phyloP scores from a whole-genome alignment of 2,113 vertebrate genomes.

The Eurystomus gularis region DNA sequence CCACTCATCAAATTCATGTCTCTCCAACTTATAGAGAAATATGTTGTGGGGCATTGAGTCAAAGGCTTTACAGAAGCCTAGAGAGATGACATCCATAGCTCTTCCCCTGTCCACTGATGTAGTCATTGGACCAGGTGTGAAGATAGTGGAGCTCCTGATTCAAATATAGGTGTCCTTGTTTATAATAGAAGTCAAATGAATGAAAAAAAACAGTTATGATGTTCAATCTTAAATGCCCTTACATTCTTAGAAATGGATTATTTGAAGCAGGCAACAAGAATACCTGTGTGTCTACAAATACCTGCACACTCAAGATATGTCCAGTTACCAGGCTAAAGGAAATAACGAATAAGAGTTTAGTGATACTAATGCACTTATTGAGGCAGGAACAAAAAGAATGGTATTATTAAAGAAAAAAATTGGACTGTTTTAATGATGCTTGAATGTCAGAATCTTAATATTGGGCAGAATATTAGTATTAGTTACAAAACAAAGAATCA shows the following conservation, averaged over 20 bases:
- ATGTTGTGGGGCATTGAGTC: too few species aligned
- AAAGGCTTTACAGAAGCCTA: too few species aligned
- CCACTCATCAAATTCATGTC: too few species aligned
- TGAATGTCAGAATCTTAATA: background rate
- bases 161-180: background rate
- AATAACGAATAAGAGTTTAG: background rate
- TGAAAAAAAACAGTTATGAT: background rate
- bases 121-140: background rate
- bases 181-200: background rate
- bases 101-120: background rate
- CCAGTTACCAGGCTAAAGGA: background rate
- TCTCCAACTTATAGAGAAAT: too few species aligned
- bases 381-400: background rate
- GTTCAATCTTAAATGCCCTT: background rate
- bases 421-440: background rate
- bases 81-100: too few species aligned
- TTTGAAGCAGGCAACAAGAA: background rate
- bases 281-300: background rate
- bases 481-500: background rate
- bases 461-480: background rate
- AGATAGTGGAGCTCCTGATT: background rate
- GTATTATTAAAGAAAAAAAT: background rate
- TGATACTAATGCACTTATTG: background rate
- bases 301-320: background rate
- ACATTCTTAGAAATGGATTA: background rate